phyloP scores from a whole-genome alignment of 2,797 vertebrate genomes.

The Rhynchotus rufescens region DNA sequence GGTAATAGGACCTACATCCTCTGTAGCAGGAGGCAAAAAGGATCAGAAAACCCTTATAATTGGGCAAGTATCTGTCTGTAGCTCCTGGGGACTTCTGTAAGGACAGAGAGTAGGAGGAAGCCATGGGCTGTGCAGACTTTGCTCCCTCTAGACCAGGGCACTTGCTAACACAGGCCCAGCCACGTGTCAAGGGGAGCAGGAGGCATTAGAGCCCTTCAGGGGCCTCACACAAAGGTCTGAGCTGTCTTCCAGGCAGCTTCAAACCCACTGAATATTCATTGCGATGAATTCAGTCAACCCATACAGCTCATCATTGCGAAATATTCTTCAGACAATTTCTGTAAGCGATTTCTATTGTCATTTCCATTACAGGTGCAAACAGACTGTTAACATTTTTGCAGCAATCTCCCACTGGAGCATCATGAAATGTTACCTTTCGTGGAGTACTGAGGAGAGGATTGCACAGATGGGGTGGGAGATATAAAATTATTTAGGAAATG shows the following conservation, averaged over 20 bases:
- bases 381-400: constrained; percentile 36
- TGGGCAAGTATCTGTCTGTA: neutral
- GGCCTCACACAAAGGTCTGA: neutral
- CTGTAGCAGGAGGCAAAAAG: neutral
- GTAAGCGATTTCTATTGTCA: constrained; percentile 35
- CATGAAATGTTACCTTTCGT: constrained; percentile 26
- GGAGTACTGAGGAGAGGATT: constrained; percentile 8
- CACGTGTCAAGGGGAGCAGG: neutral
- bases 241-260: neutral
- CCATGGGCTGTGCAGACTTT: accelerated
- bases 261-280: constrained; percentile 29
- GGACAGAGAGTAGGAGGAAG: neutral
- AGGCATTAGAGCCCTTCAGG: neutral
- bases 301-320: neutral
- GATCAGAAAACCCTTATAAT: neutral
- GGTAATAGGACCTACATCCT: neutral
- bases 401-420: constrained; percentile 19
- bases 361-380: constrained; percentile 29
- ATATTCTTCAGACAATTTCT: constrained; percentile 13
- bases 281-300: constrained; percentile 10
- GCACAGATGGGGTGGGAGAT: constrained; percentile 1
- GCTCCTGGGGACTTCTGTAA: neutral
- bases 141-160: neutral
- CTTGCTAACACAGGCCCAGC: neutral
- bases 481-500: constrained; percentile 48